Evolutionary conservation across 2,113 vertebrate genomes (phyloP).

Genomic region (Eudorcas thomsonii): DNA sequence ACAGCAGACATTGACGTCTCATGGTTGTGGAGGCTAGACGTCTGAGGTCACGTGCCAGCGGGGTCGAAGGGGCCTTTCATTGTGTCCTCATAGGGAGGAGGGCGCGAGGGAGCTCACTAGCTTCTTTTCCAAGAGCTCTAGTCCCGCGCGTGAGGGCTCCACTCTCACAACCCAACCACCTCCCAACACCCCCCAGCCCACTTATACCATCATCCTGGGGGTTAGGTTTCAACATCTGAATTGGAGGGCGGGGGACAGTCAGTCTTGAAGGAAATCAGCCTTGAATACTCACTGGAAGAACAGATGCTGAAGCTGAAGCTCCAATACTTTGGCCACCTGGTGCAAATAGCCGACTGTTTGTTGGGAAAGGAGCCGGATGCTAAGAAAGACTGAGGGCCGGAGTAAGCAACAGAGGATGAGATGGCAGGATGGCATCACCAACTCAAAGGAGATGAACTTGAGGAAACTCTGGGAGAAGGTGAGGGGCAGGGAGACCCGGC

Average conservation of each 20-base stretch:
- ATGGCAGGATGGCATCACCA: background rate
- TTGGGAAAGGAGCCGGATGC: background rate
- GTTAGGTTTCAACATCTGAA: background rate
- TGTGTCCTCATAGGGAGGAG: background rate
- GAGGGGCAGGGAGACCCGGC: background rate
- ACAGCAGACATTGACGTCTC: too few relatives aligned
- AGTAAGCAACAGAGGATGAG: background rate
- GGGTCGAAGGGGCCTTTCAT: accelerated
- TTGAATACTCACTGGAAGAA: background rate
- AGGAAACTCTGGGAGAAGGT: background rate
- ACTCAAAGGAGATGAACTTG: background rate
- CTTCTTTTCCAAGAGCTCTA: background rate
- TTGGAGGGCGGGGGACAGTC: background rate
- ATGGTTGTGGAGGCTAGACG: background rate
- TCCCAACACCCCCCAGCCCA: background rate
- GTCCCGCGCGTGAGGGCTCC: accelerated
- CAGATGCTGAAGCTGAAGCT: background rate
- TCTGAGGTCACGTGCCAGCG: background rate
- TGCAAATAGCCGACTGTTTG: background rate
- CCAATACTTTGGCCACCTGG: background rate
- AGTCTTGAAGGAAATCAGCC: background rate
- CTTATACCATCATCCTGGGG: background rate
- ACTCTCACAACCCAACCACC: background rate
- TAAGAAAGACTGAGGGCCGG: background rate
- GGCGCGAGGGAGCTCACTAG: background rate